These are phyloP conservation scores for Actinemys pallida DNA, from an alignment of 2,113 vertebrate genomes.

Conservation along the genomic window DNA sequence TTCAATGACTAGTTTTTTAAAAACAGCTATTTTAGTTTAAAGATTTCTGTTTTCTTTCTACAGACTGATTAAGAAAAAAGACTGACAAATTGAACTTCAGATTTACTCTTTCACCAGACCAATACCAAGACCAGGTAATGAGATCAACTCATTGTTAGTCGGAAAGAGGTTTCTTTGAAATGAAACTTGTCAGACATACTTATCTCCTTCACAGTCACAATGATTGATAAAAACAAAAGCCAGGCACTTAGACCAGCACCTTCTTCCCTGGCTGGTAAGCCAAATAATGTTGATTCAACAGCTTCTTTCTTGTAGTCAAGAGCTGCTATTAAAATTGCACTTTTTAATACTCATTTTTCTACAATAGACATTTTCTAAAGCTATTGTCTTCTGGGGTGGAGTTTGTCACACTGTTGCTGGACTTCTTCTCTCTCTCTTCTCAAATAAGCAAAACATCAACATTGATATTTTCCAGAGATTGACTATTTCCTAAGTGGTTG, in stretches of 20 bases:
- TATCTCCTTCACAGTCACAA: constrained; percentile 43
- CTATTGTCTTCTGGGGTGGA: neutral
- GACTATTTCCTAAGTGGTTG: neutral
- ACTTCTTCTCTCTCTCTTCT: neutral
- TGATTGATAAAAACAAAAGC: constrained; percentile 45
- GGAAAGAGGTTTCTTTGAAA: constrained; percentile 59
- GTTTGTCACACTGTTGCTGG: neutral
- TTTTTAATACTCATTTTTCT: neutral
- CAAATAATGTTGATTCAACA: neutral
- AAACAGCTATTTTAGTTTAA: constrained; percentile 52
- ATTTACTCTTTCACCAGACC: constrained; percentile 54
- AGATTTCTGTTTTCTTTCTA: constrained; percentile 34
- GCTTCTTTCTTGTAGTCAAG: neutral
- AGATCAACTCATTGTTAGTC: constrained; percentile 65
- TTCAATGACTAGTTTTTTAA: neutral
- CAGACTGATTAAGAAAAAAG: constrained; percentile 59
- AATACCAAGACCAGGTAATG: constrained; percentile 57
- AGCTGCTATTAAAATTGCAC: neutral
- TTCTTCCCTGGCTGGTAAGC: constrained; percentile 1
- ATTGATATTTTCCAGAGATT: neutral
- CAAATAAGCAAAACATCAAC: neutral
- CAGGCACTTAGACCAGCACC: neutral
- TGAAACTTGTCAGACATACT: constrained; percentile 62
- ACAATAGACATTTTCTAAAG: neutral
- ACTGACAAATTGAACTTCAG: constrained; percentile 71